Percentiles rank a stretch among this genome's conserved stretches.
phyloP scores from a whole-genome alignment of 1,140 invertebrate genomes.

The Apis florea region DNA sequence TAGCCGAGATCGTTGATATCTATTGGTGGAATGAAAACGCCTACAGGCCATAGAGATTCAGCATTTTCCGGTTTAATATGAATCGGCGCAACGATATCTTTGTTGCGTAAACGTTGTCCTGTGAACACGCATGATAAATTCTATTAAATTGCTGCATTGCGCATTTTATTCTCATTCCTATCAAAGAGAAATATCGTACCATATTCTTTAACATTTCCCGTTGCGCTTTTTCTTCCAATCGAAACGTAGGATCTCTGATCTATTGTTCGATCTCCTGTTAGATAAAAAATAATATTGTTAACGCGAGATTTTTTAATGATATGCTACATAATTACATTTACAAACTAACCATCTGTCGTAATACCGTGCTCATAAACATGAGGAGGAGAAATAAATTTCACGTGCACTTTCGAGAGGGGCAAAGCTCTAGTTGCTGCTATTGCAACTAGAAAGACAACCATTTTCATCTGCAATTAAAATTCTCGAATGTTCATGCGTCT shows the following conservation, averaged over 20 bases:
- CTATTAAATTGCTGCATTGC: background rate
- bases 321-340: constrained; percentile 26
- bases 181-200: constrained; percentile 36
- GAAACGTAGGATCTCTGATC: constrained; percentile 71
- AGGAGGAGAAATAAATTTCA: constrained; percentile 75
- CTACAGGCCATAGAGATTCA: constrained; percentile 68
- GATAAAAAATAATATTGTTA: constrained; percentile 34
- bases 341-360: constrained; percentile 71
- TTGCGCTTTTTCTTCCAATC: constrained; percentile 62
- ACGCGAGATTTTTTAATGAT: background rate
- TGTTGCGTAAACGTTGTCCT: constrained; percentile 19
- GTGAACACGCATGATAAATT: background rate
- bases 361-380: constrained; percentile 74
- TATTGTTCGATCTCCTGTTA: constrained; percentile 67
- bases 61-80: constrained; percentile 53
- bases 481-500: background rate
- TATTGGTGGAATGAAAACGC: constrained; percentile 68
- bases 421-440: constrained; percentile 56
- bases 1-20: constrained; percentile 68
- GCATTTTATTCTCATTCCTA: too few relatives aligned
- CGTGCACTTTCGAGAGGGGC: constrained; percentile 72
- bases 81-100: background rate
- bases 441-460: constrained; percentile 53
- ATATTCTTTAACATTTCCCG: constrained; percentile 45
- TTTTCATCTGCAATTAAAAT: constrained; percentile 64